Conservation (phyloP, 2,797 vertebrate species). For the Enteromius paludinosus region DNA sequence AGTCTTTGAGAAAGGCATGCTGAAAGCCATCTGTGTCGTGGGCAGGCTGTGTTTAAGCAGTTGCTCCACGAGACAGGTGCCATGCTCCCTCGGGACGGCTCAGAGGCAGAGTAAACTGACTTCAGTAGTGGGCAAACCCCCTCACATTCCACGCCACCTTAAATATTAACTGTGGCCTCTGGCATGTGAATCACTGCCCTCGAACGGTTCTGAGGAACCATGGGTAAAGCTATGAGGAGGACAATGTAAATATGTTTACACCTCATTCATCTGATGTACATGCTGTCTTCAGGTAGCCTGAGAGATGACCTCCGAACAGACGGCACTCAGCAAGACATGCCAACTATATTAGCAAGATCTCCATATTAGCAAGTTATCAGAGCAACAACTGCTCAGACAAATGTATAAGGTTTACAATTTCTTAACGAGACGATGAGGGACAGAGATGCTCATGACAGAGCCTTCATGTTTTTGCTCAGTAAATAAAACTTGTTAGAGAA, state of each 20-base stretch:
- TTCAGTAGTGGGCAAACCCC: constrained; percentile 66
- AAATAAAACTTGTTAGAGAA: background rate
- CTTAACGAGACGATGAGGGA: constrained; percentile 27
- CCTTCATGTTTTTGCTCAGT: background rate
- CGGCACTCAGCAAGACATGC: constrained; percentile 1
- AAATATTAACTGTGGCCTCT: constrained; percentile 47
- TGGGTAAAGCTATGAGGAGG: constrained; percentile 52
- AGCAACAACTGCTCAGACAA: constrained; percentile 29
- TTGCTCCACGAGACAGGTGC: constrained; percentile 72
- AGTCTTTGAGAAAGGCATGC: constrained; percentile 55
- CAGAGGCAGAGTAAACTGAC: constrained; percentile 45
- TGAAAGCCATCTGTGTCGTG: constrained; percentile 36
- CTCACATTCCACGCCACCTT: constrained; percentile 40
- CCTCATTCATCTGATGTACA: constrained; percentile 5
- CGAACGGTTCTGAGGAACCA: constrained; percentile 47
- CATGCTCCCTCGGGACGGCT: constrained; percentile 47
- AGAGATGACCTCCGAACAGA: background rate
- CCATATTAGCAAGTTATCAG: constrained; percentile 25
- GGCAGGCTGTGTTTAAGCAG: constrained; percentile 63
- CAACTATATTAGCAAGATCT: constrained; percentile 12
- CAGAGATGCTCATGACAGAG: background rate
- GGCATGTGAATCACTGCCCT: constrained; percentile 71
- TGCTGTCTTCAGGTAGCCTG: constrained; percentile 29
- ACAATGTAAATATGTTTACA: constrained; percentile 49
- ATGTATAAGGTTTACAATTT: constrained; percentile 15